These are phyloP conservation scores for Halocynthia aurantium DNA, from an alignment of 23 tunicate genomes.

Conservation along the genomic window DNA sequence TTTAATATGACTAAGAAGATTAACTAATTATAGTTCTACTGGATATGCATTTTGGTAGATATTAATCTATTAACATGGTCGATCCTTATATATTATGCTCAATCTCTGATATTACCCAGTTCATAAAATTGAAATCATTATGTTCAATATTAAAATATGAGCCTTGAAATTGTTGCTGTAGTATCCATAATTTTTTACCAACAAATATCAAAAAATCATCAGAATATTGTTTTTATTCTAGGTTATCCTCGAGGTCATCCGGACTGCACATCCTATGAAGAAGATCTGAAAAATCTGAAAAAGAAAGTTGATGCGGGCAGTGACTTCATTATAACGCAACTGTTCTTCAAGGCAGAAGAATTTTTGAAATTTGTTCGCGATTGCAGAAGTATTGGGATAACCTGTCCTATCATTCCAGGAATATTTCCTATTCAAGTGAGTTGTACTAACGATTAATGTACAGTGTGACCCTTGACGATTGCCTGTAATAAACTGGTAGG, in stretches of 20 bases:
- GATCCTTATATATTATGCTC: no score
- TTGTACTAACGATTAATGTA: not conserved
- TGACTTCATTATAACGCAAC: conserved; percentile 71
- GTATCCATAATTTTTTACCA: not conserved
- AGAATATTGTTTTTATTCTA: not conserved
- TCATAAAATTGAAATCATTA: not conserved
- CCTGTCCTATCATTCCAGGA: conserved; percentile 81
- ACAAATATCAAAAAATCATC: not conserved
- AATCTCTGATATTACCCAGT: no score
- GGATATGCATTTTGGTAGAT: no score
- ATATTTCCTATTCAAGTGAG: conserved; percentile 87
- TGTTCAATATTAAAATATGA: not conserved
- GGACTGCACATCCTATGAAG: conserved; percentile 57
- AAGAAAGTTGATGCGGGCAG: conserved; percentile 83
- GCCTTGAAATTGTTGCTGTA: not conserved
- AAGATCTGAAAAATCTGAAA: conserved; percentile 62
- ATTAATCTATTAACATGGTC: no score
- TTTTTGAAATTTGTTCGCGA: conserved; percentile 55
- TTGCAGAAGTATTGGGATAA: conserved; percentile 74
- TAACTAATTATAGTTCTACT: no score
- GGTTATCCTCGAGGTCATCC: conserved; percentile 92
- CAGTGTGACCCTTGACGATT: not conserved
- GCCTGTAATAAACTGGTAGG: not conserved
- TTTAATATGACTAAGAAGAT: no score
- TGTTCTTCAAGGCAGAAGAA: conserved; percentile 77